These are phyloP conservation scores for Xestia xanthographa DNA, from an alignment of 2,888 invertebrate genomes.

Conservation along the genomic window DNA sequence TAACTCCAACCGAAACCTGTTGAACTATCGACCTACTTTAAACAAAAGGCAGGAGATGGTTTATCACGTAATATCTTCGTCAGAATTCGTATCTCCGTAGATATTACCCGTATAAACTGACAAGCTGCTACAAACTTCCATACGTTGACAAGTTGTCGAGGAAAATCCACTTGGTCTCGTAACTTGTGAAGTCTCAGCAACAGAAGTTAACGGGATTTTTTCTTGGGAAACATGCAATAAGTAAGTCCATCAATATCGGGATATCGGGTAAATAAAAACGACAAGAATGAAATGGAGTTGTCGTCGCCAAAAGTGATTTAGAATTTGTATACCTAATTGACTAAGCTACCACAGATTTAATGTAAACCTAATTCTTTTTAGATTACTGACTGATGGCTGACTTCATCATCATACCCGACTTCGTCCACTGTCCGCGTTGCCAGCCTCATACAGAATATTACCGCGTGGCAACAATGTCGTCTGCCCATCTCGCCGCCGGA, in stretches of 20 bases:
- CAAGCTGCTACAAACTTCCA: constrained; percentile 35
- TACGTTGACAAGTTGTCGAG: constrained; percentile 17
- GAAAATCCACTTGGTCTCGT: constrained; percentile 40
- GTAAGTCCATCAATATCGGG: constrained; percentile 53
- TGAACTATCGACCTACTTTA: constrained; percentile 55
- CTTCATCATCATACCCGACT: too few relatives aligned
- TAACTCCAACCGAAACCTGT: constrained; percentile 50
- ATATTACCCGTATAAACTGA: constrained; percentile 27
- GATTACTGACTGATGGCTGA: background rate
- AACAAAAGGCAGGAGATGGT: constrained; percentile 30
- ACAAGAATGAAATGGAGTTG: constrained; percentile 46
- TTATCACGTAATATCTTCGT: constrained; percentile 21
- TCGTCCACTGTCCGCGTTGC: too few relatives aligned
- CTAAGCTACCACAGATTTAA: background rate
- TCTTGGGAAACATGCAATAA: constrained; percentile 49
- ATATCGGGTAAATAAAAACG: constrained; percentile 49
- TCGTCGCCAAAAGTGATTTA: constrained; percentile 15
- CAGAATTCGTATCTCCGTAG: constrained; percentile 10
- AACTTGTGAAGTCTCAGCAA: constrained; percentile 31
- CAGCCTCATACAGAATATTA: too few relatives aligned
- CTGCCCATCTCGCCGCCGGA: too few relatives aligned
- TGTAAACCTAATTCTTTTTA: background rate
- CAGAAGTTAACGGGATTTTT: constrained; percentile 39
- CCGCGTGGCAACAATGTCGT: too few relatives aligned
- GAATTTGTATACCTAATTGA: background rate